Conservation (phyloP, 1,140 invertebrate genomes). For the Lanistes nyassanus region DNA sequence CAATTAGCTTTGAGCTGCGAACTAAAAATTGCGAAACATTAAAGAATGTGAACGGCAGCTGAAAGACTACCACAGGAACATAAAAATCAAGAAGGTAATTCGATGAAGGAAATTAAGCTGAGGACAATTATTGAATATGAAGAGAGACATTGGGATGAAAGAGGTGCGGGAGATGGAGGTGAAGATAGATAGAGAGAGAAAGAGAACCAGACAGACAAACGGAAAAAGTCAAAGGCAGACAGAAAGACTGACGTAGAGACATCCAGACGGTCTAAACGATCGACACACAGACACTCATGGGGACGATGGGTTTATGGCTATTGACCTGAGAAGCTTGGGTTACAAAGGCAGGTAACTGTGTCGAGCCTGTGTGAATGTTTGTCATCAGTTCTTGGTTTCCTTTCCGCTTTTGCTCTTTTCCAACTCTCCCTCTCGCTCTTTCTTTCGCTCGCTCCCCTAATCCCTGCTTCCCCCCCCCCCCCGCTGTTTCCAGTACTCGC, state of each 20-base stretch:
- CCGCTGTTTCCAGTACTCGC: too few species aligned
- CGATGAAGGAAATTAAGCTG: not conserved
- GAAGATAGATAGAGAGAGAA: conserved; percentile 1
- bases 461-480: too few species aligned
- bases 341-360: too few species aligned
- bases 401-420: not conserved
- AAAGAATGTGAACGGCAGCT: not conserved
- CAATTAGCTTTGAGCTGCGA: not conserved
- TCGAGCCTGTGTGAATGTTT: too few species aligned
- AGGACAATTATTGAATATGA: not conserved
- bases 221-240: not conserved
- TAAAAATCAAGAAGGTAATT: too few species aligned
- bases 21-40: not conserved
- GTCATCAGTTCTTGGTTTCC: too few species aligned
- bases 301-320: too few species aligned
- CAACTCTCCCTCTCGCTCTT: not conserved
- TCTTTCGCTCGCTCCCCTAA: not conserved
- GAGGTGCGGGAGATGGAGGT: not conserved
- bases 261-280: too few species aligned
- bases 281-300: too few species aligned
- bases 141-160: not conserved
- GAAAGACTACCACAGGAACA: too few species aligned
- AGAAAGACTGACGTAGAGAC: not conserved
- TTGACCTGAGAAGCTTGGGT: too few species aligned
- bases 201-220: not conserved